Evolutionary conservation across 2,888 invertebrate genomes (phyloP), one percentile per base, ranked within the genome.

Genomic region (Arge pagana): DNA sequence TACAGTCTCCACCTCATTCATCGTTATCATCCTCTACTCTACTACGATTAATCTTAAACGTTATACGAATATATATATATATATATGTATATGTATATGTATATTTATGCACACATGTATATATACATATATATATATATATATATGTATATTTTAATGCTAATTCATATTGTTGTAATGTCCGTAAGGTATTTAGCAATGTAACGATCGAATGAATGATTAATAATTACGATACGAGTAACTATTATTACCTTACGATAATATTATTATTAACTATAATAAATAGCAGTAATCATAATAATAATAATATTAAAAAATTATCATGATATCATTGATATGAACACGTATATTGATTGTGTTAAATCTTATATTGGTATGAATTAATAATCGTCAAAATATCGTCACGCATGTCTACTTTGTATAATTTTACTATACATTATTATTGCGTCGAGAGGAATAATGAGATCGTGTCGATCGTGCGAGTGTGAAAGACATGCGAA

Each of bases 1-100:
- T 77, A 76, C 74, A 79, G 80, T 71, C 81, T 82, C 81, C 82
- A 76, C 82, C 81, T 83, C 83, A 83, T 83, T 83, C 82, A 83
- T 82, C 81, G 81, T 79, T 78, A 79, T 80, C 78, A 83, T 83
- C 82, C 82, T 82, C 82, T 80, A 78, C 71, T 78, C 78, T 78
- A 79, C 77, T 80, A 80, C 80, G 79, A 81, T 80, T 77, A 79
- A 74, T 78, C n/a, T n/a, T n/a, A n/a, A n/a, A n/a, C n/a, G n/a
- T n/a, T n/a, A n/a, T n/a, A n/a, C n/a, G 74, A 77, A 76, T 77
- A 77, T 79, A 77, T 71, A 66, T 65, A 63, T 70, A 67, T 62
- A 63, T 61, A 56, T 58, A 67, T 63, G 68, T 66, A 69, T 66
- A 64, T 48, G 69, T 71, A 67, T 62, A 70, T 65, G 66, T 62